These are phyloP conservation scores for Scaptomyza parva DNA, from an alignment of 2,888 invertebrate species.

Conservation along the genomic window DNA sequence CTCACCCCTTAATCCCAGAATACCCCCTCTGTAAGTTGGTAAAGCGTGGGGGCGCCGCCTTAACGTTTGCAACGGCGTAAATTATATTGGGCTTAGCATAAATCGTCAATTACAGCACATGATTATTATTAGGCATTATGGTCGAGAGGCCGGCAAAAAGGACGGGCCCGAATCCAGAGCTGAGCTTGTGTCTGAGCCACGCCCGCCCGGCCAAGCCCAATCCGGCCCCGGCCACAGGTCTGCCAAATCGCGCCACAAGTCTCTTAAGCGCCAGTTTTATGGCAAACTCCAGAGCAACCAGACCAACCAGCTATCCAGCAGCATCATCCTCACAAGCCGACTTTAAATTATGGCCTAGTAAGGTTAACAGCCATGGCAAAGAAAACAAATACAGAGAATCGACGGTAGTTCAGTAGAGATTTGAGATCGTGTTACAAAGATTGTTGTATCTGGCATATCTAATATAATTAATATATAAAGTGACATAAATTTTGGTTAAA, in stretches of 20 bases:
- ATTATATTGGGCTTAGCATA: slow-evolving; percentile 79
- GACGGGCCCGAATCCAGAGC: slow-evolving; percentile 33
- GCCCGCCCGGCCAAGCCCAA: slow-evolving; percentile 80
- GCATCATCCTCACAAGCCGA: slow-evolving; percentile 37
- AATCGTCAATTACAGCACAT: slow-evolving; percentile 79
- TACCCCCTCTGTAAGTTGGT: slow-evolving; percentile 7
- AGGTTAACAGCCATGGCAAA: slow-evolving; percentile 6
- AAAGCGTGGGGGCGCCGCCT: slow-evolving; percentile 62
- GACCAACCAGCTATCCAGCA: slow-evolving; percentile 18
- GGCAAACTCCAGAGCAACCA: no score
- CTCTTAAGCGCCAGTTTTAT: slow-evolving; percentile 78
- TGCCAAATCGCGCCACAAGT: slow-evolving; percentile 63
- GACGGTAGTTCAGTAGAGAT: slow-evolving; percentile 48
- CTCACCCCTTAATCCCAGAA: background rate
- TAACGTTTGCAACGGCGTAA: slow-evolving; percentile 74
- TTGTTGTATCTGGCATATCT: slow-evolving; percentile 44
- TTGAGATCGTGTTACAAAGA: slow-evolving; percentile 67
- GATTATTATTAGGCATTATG: slow-evolving; percentile 80
- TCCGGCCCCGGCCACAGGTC: slow-evolving; percentile 75
- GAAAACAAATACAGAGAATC: background rate
- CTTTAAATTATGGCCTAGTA: slow-evolving; percentile 69
- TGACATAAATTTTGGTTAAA: background rate
- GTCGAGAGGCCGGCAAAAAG: slow-evolving; percentile 39
- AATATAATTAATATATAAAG: slow-evolving; percentile 71
- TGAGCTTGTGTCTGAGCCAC: slow-evolving; percentile 48